Evolutionary conservation across 1,140 invertebrate species (phyloP).

Genomic region (Drosophila pandora): DNA sequence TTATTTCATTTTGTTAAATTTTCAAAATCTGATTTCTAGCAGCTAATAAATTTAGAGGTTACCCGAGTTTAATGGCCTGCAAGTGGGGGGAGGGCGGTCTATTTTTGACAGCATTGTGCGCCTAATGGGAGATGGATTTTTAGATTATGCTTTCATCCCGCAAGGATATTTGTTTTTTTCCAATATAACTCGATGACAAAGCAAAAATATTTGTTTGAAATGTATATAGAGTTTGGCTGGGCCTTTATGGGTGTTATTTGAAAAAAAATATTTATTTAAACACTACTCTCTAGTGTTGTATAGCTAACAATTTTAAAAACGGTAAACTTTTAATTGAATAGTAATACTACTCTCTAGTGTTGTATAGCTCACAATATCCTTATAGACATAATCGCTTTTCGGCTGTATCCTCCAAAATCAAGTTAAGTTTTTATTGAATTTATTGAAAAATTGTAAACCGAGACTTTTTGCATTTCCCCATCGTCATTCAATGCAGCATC

Average conservation of each 20-base stretch:
- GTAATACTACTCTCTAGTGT: no score
- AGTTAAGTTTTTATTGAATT: constrained; percentile 74
- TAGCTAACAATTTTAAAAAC: no score
- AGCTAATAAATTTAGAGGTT: constrained; percentile 42
- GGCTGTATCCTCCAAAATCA: constrained; percentile 48
- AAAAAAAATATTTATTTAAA: no score
- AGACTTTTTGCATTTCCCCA: constrained; percentile 69
- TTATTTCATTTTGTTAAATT: constrained; percentile 48
- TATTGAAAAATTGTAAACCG: constrained; percentile 70
- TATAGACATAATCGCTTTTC: constrained; percentile 37
- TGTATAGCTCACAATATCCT: background rate
- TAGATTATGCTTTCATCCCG: constrained; percentile 1
- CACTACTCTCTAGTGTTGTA: no score
- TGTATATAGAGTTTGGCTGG: background rate
- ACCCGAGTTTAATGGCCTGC: constrained; percentile 20
- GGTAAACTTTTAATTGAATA: no score
- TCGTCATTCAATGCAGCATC: constrained; percentile 59
- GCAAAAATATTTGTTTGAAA: background rate
- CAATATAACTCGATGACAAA: constrained; percentile 3
- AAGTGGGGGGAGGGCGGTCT: background rate
- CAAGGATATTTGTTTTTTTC: background rate
- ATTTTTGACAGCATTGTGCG: constrained; percentile 5
- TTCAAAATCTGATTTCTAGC: constrained; percentile 38
- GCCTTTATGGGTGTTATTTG: background rate
- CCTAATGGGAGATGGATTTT: constrained; percentile 1